Evolutionary conservation across 2,888 invertebrate genomes (phyloP), one percentile per base, ranked within the genome.

Genomic region (Scrobipalpa atriplicella): DNA sequence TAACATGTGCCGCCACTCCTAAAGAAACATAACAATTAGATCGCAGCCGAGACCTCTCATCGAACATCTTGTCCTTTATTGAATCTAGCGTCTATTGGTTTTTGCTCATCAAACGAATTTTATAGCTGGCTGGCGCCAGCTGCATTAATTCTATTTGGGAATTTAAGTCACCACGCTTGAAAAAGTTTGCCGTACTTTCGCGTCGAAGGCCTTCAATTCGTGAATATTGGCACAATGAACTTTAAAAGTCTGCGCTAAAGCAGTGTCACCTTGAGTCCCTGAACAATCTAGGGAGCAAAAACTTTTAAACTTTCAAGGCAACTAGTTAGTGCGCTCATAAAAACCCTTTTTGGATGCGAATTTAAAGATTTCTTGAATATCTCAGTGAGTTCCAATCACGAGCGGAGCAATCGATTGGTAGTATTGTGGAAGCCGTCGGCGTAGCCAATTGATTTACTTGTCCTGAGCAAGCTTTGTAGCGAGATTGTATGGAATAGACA

Each of bases 11-110:
- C 76, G 70, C 78, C 73, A 68, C 72, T 75, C 41, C 19, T 38
- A 21, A 56, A 56, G 56, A 51, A 80, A 80, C 81, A 84, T 84
- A 88, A 87, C 87, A 89, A 89, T 89, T 85, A 86, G 80, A 84
- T 83, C 81, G 79, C 79, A 79, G 78, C 78, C 83, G 72, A 68
- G 68, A 36, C 39, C 19, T n/a, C 47, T 47, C 54, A 29, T 43
- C 41, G 58, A 47, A 36, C 65, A 47, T 47, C 1, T 21, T 61
- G 38, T 62, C 62, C 11, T 51, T 47, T 62, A 51, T 51, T 13
- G 36, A 62, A 47, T 47, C 38, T 38, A 41, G 11, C 41, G 41
- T 58, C 58, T 58, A 58, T 58, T 58, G 58, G 58, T 58, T 61
- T 61, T 41, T 61, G 61, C 41, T 41, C 39, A 41, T 41, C 18